These are phyloP conservation scores for Taeniopygia guttata DNA, from an alignment of 2,797 vertebrate species.

Conservation along the genomic window DNA sequence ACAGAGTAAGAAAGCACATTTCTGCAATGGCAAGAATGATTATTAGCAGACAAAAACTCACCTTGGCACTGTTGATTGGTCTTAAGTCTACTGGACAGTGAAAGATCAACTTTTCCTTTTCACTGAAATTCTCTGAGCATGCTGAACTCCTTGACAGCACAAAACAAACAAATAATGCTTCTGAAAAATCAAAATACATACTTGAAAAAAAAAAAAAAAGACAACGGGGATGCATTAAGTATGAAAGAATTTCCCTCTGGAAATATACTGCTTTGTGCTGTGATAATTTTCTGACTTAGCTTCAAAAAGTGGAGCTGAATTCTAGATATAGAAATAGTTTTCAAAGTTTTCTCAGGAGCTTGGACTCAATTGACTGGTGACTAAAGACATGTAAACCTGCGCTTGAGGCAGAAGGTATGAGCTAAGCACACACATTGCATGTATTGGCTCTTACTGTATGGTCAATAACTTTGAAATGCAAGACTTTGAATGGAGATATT, in stretches of 20 bases:
- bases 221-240: neutral
- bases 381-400: neutral
- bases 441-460: neutral
- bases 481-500: neutral
- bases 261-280: neutral
- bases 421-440: neutral
- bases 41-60: neutral
- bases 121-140: neutral
- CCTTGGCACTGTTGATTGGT: neutral
- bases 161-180: neutral
- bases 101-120: neutral
- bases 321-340: neutral
- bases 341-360: neutral
- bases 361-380: neutral
- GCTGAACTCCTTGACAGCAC: neutral
- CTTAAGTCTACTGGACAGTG: neutral
- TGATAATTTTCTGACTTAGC: neutral
- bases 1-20: neutral
- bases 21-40: neutral
- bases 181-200: neutral
- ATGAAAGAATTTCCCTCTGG: neutral
- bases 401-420: neutral
- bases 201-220: neutral
- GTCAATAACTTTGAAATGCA: neutral
- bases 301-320: neutral